These are phyloP conservation scores for Atrina japonica DNA, from an alignment of 2,888 invertebrate genomes.

Conservation along the genomic window DNA sequence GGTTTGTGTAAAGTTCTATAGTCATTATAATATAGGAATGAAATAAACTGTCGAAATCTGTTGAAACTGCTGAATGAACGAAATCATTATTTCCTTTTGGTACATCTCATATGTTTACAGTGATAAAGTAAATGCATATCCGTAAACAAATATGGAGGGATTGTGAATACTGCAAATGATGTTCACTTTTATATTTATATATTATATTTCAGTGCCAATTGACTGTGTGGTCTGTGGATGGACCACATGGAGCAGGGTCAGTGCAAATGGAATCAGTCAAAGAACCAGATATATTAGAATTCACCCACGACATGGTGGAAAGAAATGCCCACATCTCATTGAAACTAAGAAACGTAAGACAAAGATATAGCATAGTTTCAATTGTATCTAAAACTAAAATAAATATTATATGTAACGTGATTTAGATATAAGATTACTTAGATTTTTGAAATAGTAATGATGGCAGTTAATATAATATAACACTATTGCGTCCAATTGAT, in stretches of 20 bases:
- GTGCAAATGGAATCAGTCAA: constrained; percentile 1
- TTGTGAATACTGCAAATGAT: neutral
- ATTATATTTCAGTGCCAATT: constrained; percentile 17
- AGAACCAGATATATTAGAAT: constrained; percentile 9
- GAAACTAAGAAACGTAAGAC: constrained; percentile 18
- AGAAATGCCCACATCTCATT: constrained; percentile 26
- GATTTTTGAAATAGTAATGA: neutral
- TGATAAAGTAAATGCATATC: too few relatives aligned
- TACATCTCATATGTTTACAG: too few relatives aligned
- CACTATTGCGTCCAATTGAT: too few relatives aligned
- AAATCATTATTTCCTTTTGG: too few relatives aligned
- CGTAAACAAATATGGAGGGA: too few relatives aligned
- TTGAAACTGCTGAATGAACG: too few relatives aligned
- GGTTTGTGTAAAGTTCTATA: neutral
- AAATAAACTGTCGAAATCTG: neutral
- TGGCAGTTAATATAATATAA: constrained; percentile 1
- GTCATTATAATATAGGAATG: neutral
- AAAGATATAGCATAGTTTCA: neutral
- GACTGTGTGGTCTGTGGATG: constrained; percentile 21
- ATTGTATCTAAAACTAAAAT: too few relatives aligned
- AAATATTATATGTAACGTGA: neutral
- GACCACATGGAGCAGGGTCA: constrained; percentile 4
- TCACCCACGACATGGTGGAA: constrained; percentile 17
- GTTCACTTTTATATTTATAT: neutral
- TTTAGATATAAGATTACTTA: constrained; percentile 1